phyloP scores from a whole-genome alignment of 2,113 vertebrate genomes.

The Rattus rattus region DNA sequence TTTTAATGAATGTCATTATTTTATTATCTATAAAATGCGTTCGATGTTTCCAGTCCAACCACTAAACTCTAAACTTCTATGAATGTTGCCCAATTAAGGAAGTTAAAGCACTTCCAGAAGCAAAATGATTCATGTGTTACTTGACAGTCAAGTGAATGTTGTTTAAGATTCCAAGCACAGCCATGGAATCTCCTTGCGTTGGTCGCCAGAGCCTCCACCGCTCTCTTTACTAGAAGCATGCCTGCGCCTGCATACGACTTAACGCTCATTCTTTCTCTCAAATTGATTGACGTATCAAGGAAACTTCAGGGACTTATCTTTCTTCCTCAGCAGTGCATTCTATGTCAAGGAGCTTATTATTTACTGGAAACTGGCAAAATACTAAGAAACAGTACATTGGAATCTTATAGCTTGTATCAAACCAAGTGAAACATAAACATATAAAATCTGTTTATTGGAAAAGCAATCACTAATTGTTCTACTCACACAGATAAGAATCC shows the following conservation, averaged over 20 bases:
- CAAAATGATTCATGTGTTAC: not conserved
- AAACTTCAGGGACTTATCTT: conserved; percentile 1
- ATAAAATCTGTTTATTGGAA: not conserved
- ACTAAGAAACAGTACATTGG: not conserved
- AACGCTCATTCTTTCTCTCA: not conserved
- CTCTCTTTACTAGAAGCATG: not conserved
- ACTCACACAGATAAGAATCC: not conserved
- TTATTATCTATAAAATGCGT: conserved; percentile 39
- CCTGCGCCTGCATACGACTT: not conserved
- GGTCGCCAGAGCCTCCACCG: not conserved
- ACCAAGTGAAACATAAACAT: not conserved
- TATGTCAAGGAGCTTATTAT: not conserved
- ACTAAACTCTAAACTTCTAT: not conserved
- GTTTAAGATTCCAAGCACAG: conserved; percentile 16
- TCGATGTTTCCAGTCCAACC: not conserved
- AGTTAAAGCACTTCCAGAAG: conserved; percentile 52
- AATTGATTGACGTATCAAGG: not conserved
- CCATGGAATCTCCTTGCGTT: not conserved
- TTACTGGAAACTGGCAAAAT: conserved; percentile 21
- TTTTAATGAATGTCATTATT: not conserved
- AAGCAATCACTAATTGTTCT: not conserved
- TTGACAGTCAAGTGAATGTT: not conserved
- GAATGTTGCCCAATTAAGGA: conserved; percentile 28
- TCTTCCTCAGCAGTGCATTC: not conserved
- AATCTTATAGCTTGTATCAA: not conserved